A percentile compares a stretch with the other conserved stretches of the same genome.
Evolutionary conservation across 2,797 vertebrate species (phyloP).

Genomic region (Setipinna tenuifilis): DNA sequence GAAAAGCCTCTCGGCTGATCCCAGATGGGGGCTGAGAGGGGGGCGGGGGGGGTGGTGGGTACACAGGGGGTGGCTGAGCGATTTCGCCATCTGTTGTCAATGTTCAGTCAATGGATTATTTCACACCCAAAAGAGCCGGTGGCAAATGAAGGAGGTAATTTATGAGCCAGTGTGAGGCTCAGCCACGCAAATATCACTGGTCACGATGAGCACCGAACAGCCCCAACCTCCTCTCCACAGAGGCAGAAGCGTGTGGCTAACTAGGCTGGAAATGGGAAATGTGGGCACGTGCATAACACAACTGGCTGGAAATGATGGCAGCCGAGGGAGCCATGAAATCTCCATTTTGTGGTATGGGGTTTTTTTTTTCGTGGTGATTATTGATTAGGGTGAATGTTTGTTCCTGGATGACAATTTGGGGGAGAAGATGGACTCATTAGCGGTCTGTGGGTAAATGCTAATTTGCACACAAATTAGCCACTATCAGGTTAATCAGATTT

Average conservation of each 20-base stretch:
- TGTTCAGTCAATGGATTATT: constrained; percentile 71
- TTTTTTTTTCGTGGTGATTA: background rate
- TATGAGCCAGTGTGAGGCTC: constrained; percentile 62
- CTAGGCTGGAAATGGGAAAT: background rate
- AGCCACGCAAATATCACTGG: constrained; percentile 62
- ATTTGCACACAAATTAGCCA: background rate
- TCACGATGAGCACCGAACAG: constrained; percentile 44
- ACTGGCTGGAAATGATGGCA: background rate
- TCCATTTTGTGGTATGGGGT: background rate
- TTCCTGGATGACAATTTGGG: background rate
- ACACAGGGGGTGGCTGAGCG: constrained; percentile 65
- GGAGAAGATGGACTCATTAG: background rate
- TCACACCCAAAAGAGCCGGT: constrained; percentile 68
- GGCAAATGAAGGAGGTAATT: constrained; percentile 70
- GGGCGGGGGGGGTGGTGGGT: too few species aligned
- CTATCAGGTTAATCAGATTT: background rate
- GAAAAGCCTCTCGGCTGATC: constrained; percentile 64
- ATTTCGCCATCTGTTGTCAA: constrained; percentile 78
- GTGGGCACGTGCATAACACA: background rate
- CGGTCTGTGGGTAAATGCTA: background rate
- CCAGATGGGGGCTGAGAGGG: constrained; percentile 20
- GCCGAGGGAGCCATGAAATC: background rate
- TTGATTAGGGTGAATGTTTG: background rate
- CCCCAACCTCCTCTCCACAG: too few species aligned
- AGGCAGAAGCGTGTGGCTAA: background rate